phyloP scores from a whole-genome alignment of 2,113 vertebrate genomes.

The Gymnobelideus leadbeateri region DNA sequence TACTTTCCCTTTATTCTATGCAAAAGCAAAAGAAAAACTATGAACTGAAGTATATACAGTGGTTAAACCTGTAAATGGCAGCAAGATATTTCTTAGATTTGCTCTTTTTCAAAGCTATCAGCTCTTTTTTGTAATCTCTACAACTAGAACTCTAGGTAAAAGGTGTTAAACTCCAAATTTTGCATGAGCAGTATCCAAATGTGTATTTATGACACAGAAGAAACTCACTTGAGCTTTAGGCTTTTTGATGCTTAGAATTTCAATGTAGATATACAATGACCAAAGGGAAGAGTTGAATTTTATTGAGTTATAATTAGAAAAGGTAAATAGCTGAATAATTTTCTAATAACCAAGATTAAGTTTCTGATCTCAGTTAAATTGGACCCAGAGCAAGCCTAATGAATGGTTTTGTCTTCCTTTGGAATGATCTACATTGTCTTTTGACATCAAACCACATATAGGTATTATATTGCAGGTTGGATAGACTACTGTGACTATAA shows the following conservation, averaged over 20 bases:
- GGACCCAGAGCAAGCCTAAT: neutral
- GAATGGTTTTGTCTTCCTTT: neutral
- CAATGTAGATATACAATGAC: conserved; percentile 8
- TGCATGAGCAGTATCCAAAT: neutral
- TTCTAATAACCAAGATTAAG: neutral
- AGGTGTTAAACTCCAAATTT: neutral
- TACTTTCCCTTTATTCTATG: conserved; percentile 14
- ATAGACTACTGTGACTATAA: neutral
- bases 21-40: conserved; percentile 33
- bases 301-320: conserved; percentile 3
- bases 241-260: conserved; percentile 26
- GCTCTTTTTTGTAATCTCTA: neutral
- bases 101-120: neutral
- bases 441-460: neutral
- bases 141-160: neutral
- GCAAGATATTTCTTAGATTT: neutral
- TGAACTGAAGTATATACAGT: neutral
- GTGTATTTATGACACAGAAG: neutral
- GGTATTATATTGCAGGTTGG: neutral
- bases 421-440: neutral
- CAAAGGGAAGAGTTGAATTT: neutral
- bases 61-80: neutral
- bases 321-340: conserved; percentile 23
- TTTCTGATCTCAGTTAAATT: conserved; percentile 12
- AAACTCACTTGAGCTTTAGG: neutral